These are phyloP conservation scores for Hydrozoanthus tunicans DNA, from an alignment of 64 coral and sea anemone species.

Conservation along the genomic window DNA sequence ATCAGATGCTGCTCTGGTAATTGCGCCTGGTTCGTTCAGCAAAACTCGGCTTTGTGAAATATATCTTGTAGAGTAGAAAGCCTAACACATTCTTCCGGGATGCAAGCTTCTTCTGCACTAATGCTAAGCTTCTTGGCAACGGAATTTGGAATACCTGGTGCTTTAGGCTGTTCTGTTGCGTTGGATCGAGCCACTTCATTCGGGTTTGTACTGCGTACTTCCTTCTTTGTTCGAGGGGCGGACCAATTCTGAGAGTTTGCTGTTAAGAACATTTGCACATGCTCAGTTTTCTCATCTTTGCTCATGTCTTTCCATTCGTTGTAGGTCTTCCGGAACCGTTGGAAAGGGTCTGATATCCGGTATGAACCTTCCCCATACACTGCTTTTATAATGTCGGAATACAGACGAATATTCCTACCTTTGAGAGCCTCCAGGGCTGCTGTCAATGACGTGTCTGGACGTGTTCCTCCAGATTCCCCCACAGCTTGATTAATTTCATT, in stretches of 20 bases:
- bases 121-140: neutral
- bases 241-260: neutral
- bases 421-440: constrained; percentile 18
- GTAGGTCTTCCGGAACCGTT: neutral
- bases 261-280: neutral
- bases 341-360: neutral
- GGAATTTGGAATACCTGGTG: neutral
- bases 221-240: neutral
- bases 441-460: neutral
- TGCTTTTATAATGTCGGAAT: constrained; percentile 6
- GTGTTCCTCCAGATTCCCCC: neutral
- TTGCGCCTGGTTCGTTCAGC: constrained; percentile 14
- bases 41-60: constrained; percentile 37
- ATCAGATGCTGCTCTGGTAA: constrained; percentile 16
- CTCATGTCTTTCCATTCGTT: constrained; percentile 40
- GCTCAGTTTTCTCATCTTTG: neutral
- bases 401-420: constrained; percentile 16
- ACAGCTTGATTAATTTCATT: neutral
- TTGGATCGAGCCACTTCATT: neutral
- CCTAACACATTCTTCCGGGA: constrained; percentile 30
- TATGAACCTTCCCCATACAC: constrained; percentile 6
- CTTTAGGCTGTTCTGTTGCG: neutral
- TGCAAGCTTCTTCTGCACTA: constrained; percentile 24
- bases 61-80: constrained; percentile 18
- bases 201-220: neutral